These are phyloP conservation scores for Thelaira solivaga DNA, from an alignment of 2,888 invertebrate species.

Conservation along the genomic window DNA sequence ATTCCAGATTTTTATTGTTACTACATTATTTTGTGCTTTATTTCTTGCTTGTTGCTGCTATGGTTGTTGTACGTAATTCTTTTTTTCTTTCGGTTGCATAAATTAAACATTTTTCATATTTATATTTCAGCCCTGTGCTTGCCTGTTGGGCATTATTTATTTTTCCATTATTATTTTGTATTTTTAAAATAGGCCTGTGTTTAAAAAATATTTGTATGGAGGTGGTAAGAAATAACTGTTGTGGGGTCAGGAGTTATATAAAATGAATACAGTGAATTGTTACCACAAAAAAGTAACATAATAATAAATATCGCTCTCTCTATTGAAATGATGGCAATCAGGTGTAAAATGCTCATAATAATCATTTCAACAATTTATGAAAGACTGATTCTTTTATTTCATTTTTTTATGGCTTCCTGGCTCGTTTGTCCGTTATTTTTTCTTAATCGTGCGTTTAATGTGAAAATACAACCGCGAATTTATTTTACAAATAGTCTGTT, in stretches of 20 bases:
- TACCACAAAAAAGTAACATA: not conserved
- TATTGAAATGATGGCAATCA: conserved; percentile 53
- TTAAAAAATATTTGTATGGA: conserved; percentile 26
- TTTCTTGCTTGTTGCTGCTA: not conserved
- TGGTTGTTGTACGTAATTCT: conserved; percentile 44
- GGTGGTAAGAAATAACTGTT: not conserved
- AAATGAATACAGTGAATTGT: conserved; percentile 13
- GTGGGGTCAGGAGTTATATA: not conserved
- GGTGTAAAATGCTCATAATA: conserved; percentile 56
- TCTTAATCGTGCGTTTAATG: conserved; percentile 48
- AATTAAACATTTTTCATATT: conserved; percentile 29
- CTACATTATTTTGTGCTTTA: conserved; percentile 8
- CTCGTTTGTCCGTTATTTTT: conserved; percentile 5
- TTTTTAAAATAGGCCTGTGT: conserved; percentile 13
- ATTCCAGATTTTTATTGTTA: conserved; percentile 31
- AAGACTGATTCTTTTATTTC: conserved; percentile 36
- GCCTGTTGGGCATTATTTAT: not conserved
- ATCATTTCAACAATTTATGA: conserved; percentile 52
- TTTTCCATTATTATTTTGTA: not conserved
- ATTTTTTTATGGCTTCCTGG: not conserved
- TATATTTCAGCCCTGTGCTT: not conserved
- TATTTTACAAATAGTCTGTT: not conserved
- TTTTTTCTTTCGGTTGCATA: conserved; percentile 40
- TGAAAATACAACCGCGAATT: conserved; percentile 20
- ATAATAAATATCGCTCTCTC: conserved; percentile 24